Evolutionary conservation across 2,797 vertebrate species (phyloP).

Genomic region (Caiman crocodilus): DNA sequence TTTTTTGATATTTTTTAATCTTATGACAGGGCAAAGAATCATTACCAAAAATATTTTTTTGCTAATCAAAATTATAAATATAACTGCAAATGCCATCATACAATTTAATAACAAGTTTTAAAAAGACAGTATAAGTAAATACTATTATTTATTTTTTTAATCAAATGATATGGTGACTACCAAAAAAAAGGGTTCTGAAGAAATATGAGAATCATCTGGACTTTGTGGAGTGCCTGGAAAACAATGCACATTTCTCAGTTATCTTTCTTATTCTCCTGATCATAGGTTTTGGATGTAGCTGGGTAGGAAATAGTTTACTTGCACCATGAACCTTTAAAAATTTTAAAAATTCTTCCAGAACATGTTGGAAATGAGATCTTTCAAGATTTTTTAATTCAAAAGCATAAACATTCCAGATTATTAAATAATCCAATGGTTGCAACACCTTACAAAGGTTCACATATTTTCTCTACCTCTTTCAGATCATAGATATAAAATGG

Average conservation of each 20-base stretch:
- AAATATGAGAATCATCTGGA: background rate
- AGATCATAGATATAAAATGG: no score
- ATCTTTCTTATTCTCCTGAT: background rate
- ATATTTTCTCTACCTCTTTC: no score
- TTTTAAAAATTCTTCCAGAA: background rate
- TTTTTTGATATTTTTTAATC: background rate
- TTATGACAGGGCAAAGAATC: background rate
- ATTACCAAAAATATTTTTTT: background rate
- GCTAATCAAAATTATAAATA: background rate
- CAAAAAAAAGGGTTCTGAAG: background rate
- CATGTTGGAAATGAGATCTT: background rate
- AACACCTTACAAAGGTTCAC: no score
- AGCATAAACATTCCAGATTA: background rate
- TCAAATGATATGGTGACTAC: background rate
- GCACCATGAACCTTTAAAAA: background rate
- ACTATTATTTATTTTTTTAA: background rate
- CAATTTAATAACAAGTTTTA: background rate
- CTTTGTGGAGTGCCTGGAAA: background rate
- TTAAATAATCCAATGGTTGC: no score
- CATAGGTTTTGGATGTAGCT: background rate
- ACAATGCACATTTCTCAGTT: background rate
- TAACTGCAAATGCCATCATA: background rate
- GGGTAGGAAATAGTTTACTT: background rate
- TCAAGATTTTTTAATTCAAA: background rate
- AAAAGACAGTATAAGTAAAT: background rate